Percentiles rank a stretch among this genome's conserved stretches.
These are phyloP conservation scores for Trypoxylus dichotomus DNA, from an alignment of 1,140 invertebrate genomes.

Conservation along the genomic window DNA sequence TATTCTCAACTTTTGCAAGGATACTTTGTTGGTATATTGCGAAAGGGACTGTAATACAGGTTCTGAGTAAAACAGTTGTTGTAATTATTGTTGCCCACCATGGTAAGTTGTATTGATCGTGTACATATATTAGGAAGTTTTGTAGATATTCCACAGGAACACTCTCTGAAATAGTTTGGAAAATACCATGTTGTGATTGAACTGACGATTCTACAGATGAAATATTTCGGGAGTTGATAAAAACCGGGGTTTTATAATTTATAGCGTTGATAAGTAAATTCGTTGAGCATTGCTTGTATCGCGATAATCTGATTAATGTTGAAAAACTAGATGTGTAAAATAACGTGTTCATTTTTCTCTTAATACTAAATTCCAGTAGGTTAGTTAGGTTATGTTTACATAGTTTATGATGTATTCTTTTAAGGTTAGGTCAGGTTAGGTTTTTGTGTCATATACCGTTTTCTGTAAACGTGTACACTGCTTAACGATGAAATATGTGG, in stretches of 20 bases:
- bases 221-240: not conserved
- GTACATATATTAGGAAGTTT: constrained; percentile 66
- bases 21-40: constrained; percentile 74
- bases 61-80: constrained; percentile 68
- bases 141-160: constrained; percentile 66
- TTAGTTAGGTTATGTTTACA: not conserved
- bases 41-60: constrained; percentile 72
- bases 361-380: not conserved
- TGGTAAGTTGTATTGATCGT: constrained; percentile 71
- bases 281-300: not conserved
- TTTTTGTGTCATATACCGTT: not conserved
- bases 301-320: not conserved
- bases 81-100: constrained; percentile 82
- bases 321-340: not conserved
- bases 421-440: not conserved
- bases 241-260: not conserved
- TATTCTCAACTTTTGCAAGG: constrained; percentile 71
- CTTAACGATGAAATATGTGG: not conserved
- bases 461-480: not conserved
- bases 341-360: not conserved
- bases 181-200: constrained; percentile 57
- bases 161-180: constrained; percentile 65
- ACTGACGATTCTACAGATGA: constrained; percentile 39
- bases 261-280: not conserved
- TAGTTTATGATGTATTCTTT: not conserved